phyloP scores from a whole-genome alignment of 2,888 invertebrate species.

The Chalcosyrphus nemorum region DNA sequence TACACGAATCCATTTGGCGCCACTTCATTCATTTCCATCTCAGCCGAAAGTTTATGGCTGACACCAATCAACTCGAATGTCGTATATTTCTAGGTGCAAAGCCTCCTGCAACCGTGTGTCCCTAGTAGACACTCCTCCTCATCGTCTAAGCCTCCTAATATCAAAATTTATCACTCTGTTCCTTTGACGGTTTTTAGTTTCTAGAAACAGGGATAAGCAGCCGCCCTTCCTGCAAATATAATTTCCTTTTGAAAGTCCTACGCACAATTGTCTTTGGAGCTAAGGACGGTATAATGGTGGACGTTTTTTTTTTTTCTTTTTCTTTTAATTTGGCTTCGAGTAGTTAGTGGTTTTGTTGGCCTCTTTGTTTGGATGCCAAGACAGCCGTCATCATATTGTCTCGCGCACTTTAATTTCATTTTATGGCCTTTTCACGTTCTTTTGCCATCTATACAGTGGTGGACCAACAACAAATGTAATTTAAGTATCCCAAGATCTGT shows the following conservation, averaged over 20 bases:
- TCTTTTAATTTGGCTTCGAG: conserved; percentile 54
- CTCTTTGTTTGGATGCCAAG: conserved; percentile 33
- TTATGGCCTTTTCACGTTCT: conserved; percentile 70
- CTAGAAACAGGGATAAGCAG: conserved; percentile 57
- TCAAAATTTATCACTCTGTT: conserved; percentile 70
- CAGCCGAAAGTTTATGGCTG: conserved; percentile 75
- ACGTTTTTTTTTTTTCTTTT: too few species aligned
- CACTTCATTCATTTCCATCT: conserved; percentile 73
- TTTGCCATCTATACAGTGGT: neutral
- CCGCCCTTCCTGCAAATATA: conserved; percentile 35
- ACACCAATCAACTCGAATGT: conserved; percentile 76
- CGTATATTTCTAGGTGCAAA: conserved; percentile 27
- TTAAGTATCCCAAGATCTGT: conserved; percentile 65
- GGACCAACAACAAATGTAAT: conserved; percentile 42
- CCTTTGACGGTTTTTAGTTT: conserved; percentile 21
- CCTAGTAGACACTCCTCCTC: conserved; percentile 29
- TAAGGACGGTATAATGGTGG: conserved; percentile 47
- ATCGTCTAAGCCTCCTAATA: conserved; percentile 69
- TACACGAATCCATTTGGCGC: conserved; percentile 72
- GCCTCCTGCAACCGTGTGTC: conserved; percentile 34
- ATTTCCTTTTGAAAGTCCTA: conserved; percentile 49
- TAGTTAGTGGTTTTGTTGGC: conserved; percentile 6
- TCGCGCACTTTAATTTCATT: conserved; percentile 73
- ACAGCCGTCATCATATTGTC: conserved; percentile 64
- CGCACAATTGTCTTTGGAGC: conserved; percentile 67